Base-by-base conservation (phyloP, 2,113 vertebrate genomes). In the Mixornis gularis region DNA sequence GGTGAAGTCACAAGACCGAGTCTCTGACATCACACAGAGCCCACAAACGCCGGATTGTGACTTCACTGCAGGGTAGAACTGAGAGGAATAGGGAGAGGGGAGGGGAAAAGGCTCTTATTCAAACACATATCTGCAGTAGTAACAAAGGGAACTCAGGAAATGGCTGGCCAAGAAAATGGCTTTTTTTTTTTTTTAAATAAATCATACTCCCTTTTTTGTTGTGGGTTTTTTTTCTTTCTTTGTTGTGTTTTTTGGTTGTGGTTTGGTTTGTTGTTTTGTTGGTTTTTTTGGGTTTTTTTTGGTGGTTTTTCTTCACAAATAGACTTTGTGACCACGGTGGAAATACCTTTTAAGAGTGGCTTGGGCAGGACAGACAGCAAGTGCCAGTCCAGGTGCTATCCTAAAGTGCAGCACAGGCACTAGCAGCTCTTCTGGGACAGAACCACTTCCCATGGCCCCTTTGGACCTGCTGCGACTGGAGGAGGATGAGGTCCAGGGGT, bases 1-100 rank as follows among this genome's bases (percentile, higher is more conserved):
- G 94, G 97, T 97, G 97, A 98, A 98, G 97, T 98, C 98, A 97
- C 97, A 97, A 95, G 97, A 97, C 97, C 92, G 62, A 79, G 93
- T 83, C 95, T 96, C 96, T 98, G 98, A 98, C 97, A 98, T 98
- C 97, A 98, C 97, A 97, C 25, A 79, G 96, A 97, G 91, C 89
- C 96, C 91, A 97, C 94, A 95, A 96, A 96, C 96, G 92, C 96
- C 72, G 96, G 97, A 96, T 97, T 97, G 97, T 98, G 97, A 98
- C 97, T 97, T 98, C 97, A 98, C 96, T 80, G 97, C 97, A 97
- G 96, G 94, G 93, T 88, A 96, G 94, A 96, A 88, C 92, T 78
- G 94, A 90, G 92, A 95, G 86, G 90, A 95, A 95, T 93, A 92
- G 84, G 84, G 73, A 76, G 87, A 93, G 89, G 92, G 81, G 84